Percentiles rank a stretch among this genome's conserved stretches.
Evolutionary conservation across 1,140 invertebrate species (phyloP).

Genomic region (Drosophila equinoxialis): DNA sequence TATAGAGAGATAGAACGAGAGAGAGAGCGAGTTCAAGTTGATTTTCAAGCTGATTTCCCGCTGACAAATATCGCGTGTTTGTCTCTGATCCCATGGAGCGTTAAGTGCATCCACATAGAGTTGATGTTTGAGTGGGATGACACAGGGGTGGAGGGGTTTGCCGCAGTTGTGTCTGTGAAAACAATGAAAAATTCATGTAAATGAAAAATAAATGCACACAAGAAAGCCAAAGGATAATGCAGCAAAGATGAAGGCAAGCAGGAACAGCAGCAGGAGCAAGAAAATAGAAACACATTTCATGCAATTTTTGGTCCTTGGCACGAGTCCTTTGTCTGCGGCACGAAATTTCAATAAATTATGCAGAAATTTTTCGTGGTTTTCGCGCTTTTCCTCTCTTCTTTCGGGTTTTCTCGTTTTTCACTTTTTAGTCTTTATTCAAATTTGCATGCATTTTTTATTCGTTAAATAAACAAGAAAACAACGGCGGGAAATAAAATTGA

Average conservation of each 20-base stretch:
- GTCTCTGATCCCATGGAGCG: slow-evolving; percentile 72
- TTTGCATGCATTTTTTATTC: slow-evolving; percentile 78
- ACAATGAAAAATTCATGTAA: slow-evolving; percentile 83
- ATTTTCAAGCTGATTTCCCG: slow-evolving; percentile 76
- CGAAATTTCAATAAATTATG: slow-evolving; percentile 81
- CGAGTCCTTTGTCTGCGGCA: slow-evolving; percentile 66
- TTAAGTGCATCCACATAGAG: slow-evolving; percentile 63
- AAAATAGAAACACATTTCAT: slow-evolving; percentile 80
- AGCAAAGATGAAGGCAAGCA: slow-evolving; percentile 18
- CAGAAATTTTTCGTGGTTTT: slow-evolving; percentile 76
- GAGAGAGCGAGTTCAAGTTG: slow-evolving; percentile 27
- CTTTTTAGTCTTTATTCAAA: slow-evolving; percentile 62
- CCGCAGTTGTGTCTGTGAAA: slow-evolving; percentile 69
- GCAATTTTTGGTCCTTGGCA: slow-evolving; percentile 40
- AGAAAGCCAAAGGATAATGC: slow-evolving; percentile 74
- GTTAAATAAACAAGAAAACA: slow-evolving; percentile 51
- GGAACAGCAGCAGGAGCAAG: slow-evolving; percentile 7
- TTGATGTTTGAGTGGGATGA: background rate
- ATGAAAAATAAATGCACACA: slow-evolving; percentile 83
- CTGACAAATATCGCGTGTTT: slow-evolving; percentile 80
- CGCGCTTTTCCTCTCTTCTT: slow-evolving; percentile 55
- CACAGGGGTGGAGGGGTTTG: slow-evolving; percentile 11
- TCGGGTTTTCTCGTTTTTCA: slow-evolving; percentile 56
- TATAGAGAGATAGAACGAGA: slow-evolving; percentile 32
- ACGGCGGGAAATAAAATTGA: slow-evolving; percentile 34